phyloP scores from a whole-genome alignment of 2,888 invertebrate genomes.

The Drosophila nr. perissopoda region DNA sequence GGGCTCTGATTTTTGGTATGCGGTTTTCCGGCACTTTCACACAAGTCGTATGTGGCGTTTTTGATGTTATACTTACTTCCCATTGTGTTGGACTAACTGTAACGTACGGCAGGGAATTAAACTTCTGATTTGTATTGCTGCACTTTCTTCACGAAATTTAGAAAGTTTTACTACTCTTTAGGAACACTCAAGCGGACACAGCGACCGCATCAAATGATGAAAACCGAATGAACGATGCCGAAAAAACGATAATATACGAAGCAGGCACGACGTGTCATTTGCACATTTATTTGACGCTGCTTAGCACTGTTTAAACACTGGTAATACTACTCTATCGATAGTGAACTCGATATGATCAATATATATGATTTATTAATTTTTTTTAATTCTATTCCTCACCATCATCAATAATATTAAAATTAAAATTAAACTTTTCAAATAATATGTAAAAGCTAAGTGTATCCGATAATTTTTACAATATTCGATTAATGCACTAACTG shows the following conservation, averaged over 20 bases:
- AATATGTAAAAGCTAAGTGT: neutral
- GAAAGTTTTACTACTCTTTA: constrained; percentile 59
- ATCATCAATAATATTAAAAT: neutral
- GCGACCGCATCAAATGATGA: constrained; percentile 52
- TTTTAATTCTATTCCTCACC: neutral
- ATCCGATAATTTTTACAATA: neutral
- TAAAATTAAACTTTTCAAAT: neutral
- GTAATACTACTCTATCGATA: constrained; percentile 4
- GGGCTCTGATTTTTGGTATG: constrained; percentile 13
- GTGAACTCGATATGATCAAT: neutral
- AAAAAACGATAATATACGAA: constrained; percentile 41
- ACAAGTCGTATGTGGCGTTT: constrained; percentile 24
- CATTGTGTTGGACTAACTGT: constrained; percentile 72
- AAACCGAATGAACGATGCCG: constrained; percentile 65
- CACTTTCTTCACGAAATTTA: constrained; percentile 67
- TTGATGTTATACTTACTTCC: constrained; percentile 79
- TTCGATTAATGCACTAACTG: neutral
- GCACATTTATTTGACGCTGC: constrained; percentile 6
- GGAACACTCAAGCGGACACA: constrained; percentile 22
- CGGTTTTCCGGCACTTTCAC: constrained; percentile 6
- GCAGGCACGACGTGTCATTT: constrained; percentile 54
- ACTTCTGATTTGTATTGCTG: constrained; percentile 36
- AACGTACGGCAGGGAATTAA: constrained; percentile 42
- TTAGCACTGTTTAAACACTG: constrained; percentile 24
- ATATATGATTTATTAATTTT: neutral